A percentile compares a stretch with the other conserved stretches of the same genome.
Evolutionary conservation across 2,797 vertebrate genomes (phyloP).

Genomic region (Gymnothorax javanicus): DNA sequence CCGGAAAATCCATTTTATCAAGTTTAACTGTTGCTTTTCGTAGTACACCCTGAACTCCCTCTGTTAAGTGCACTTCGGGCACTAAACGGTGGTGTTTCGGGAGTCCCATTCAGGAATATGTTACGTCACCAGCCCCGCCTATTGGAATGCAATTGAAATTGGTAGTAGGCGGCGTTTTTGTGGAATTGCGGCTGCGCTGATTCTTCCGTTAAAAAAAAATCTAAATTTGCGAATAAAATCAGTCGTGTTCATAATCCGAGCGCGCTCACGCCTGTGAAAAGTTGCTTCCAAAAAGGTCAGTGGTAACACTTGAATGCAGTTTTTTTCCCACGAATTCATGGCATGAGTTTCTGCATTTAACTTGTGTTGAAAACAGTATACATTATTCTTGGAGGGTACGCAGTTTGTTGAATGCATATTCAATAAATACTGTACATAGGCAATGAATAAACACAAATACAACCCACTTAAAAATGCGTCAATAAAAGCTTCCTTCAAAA

Average conservation of each 20-base stretch:
- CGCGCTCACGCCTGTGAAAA: not conserved
- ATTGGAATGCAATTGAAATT: slow-evolving; percentile 62
- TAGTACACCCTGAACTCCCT: slow-evolving; percentile 40
- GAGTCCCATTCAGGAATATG: slow-evolving; percentile 73
- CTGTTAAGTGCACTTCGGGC: slow-evolving; percentile 39
- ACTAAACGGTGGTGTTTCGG: slow-evolving; percentile 46
- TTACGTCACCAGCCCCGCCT: slow-evolving; percentile 65
- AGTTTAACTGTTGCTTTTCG: slow-evolving; percentile 41
- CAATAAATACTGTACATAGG: not conserved
- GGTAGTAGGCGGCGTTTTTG: not conserved
- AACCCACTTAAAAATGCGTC: not conserved
- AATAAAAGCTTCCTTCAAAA: not conserved
- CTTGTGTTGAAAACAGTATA: not conserved
- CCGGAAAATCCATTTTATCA: slow-evolving; percentile 70
- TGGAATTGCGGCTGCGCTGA: not conserved
- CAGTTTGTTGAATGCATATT: too few species aligned
- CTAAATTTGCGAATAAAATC: not conserved
- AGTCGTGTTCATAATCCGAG: not conserved
- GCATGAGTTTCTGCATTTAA: slow-evolving; percentile 36
- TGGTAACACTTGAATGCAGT: not conserved
- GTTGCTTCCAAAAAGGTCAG: not conserved
- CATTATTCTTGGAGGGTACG: not conserved
- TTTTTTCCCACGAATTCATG: not conserved
- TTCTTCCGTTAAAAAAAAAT: not conserved
- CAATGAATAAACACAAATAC: not conserved